Conservation (phyloP, 2,888 invertebrate genomes). For the Polyploca ridens region DNA sequence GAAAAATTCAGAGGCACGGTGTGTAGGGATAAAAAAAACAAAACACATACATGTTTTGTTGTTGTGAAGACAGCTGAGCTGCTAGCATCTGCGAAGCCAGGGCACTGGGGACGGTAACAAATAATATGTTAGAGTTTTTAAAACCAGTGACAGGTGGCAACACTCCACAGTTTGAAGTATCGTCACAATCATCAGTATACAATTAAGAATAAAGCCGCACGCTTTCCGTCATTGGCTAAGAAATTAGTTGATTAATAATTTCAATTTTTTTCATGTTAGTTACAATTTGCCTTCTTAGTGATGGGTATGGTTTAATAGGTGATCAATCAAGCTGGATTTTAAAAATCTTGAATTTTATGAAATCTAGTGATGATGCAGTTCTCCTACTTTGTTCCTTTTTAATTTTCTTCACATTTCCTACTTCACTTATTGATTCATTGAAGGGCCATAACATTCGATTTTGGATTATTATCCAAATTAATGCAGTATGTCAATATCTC, state of each 20-base stretch:
- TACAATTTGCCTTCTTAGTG: not conserved
- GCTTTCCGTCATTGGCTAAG: constrained; percentile 39
- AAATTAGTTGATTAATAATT: constrained; percentile 15
- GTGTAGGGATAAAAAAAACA: constrained; percentile 71
- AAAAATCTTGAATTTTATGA: no score
- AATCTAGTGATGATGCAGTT: no score
- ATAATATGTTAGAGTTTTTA: constrained; percentile 73
- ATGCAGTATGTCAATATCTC: constrained; percentile 19
- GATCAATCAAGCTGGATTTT: no score
- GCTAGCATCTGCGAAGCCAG: constrained; percentile 98
- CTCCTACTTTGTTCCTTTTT: not conserved
- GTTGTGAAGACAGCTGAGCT: constrained; percentile 95
- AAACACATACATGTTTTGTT: constrained; percentile 96
- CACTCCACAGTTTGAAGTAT: constrained; percentile 39
- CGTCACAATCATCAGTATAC: constrained; percentile 32
- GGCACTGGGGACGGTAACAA: constrained; percentile 93
- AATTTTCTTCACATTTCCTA: constrained; percentile 13
- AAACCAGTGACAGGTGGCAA: constrained; percentile 49
- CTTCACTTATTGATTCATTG: constrained; percentile 17
- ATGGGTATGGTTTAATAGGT: no score
- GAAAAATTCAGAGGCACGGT: constrained; percentile 62
- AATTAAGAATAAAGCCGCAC: constrained; percentile 63
- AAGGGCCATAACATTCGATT: not conserved
- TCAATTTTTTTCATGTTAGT: constrained; percentile 15
- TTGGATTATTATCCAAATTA: not conserved